These are phyloP conservation scores for Melinaea menophilus DNA, from an alignment of 2,888 invertebrate genomes.

Conservation along the genomic window DNA sequence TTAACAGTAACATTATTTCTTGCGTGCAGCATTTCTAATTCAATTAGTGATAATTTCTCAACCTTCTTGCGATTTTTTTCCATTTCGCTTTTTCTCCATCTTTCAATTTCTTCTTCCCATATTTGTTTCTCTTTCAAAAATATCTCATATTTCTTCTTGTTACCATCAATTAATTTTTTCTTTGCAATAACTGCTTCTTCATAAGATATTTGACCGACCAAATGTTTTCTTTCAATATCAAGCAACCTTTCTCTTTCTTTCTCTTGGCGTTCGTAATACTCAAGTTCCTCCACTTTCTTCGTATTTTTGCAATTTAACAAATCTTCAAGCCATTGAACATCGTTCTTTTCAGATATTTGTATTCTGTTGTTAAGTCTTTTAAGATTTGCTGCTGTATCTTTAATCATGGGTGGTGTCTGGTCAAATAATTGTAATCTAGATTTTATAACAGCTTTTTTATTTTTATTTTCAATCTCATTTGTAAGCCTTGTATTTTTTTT, in stretches of 20 bases:
- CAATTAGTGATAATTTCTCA: slow-evolving; percentile 58
- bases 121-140: slow-evolving; percentile 69
- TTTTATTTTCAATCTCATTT: slow-evolving; percentile 46
- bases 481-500: slow-evolving; percentile 45
- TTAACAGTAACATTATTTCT: slow-evolving; percentile 46
- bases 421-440: slow-evolving; percentile 35
- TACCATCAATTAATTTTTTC: slow-evolving; percentile 63
- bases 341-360: slow-evolving; percentile 63
- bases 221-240: slow-evolving; percentile 78
- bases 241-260: slow-evolving; percentile 68
- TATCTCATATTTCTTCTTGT: slow-evolving; percentile 70
- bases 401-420: slow-evolving; percentile 43
- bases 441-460: slow-evolving; percentile 39
- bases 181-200: slow-evolving; percentile 80
- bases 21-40: slow-evolving; percentile 53
- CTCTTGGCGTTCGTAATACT: slow-evolving; percentile 65
- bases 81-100: slow-evolving; percentile 68
- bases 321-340: slow-evolving; percentile 72
- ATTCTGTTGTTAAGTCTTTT: slow-evolving; percentile 74
- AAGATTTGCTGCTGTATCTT: slow-evolving; percentile 70
- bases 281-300: slow-evolving; percentile 59
- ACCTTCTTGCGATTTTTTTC: slow-evolving; percentile 69
- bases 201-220: slow-evolving; percentile 75
- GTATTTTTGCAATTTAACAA: slow-evolving; percentile 68
- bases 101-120: slow-evolving; percentile 71